These are phyloP conservation scores for Dicrostonyx torquatus DNA, from an alignment of 2,797 vertebrate species.

Conservation along the genomic window DNA sequence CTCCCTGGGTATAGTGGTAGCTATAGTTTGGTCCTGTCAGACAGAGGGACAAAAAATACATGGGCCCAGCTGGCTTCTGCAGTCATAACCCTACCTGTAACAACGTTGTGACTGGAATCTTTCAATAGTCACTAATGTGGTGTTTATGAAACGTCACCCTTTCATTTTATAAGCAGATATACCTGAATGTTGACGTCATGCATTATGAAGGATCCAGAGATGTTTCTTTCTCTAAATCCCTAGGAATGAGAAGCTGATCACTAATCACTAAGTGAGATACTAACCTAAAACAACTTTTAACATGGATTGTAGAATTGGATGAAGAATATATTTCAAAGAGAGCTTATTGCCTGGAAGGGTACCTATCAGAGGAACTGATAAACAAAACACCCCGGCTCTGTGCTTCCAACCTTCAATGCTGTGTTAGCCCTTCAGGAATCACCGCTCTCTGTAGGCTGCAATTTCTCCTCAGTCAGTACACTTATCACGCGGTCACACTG, in stretches of 20 bases:
- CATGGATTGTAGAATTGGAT: not conserved
- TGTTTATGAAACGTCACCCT: not conserved
- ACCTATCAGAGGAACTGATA: constrained; percentile 53
- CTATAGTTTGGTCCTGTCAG: rapidly evolving
- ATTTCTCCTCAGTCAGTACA: constrained; percentile 72
- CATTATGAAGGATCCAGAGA: not conserved
- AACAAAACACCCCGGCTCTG: constrained; percentile 38
- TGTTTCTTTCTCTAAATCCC: constrained; percentile 13
- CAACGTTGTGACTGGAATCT: not conserved
- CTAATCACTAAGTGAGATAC: not conserved
- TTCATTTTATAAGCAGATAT: not conserved
- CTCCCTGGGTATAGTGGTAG: not conserved
- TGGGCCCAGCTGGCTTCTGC: constrained; percentile 6
- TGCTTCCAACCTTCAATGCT: not conserved
- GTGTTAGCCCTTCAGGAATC: constrained; percentile 70
- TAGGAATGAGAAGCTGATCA: constrained; percentile 21
- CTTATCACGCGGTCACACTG: constrained; percentile 60
- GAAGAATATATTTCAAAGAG: constrained; percentile 42
- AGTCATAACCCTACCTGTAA: constrained; percentile 27
- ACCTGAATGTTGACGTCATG: not conserved
- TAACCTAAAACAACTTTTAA: constrained; percentile 35
- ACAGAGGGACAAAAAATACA: not conserved
- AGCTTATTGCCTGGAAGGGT: not conserved
- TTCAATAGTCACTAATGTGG: not conserved
- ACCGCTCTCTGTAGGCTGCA: constrained; percentile 59